These are phyloP conservation scores for Acanthurus lineatus DNA, from an alignment of 2,797 vertebrate species.

Conservation along the genomic window DNA sequence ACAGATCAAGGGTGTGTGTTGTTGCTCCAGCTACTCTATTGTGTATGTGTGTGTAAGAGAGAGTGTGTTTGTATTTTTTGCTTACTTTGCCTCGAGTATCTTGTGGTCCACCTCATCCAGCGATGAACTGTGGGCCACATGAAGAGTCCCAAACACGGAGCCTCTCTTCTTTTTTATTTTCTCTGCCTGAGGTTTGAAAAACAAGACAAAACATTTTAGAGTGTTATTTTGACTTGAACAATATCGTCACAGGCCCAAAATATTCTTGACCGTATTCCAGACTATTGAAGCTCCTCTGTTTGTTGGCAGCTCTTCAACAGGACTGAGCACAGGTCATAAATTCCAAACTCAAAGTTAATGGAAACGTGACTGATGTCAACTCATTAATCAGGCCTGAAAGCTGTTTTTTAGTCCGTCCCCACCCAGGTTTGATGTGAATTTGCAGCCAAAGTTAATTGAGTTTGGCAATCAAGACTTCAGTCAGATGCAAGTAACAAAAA, in stretches of 20 bases:
- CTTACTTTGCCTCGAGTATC: constrained; percentile 99
- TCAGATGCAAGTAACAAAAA: neutral
- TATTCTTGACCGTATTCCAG: too few species aligned
- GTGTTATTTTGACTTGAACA: neutral
- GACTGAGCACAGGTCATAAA: neutral
- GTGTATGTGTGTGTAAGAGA: neutral
- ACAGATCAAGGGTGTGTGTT: neutral
- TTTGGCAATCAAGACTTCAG: neutral
- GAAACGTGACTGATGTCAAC: neutral
- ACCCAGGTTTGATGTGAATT: neutral
- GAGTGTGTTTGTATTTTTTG: neutral
- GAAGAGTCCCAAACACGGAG: constrained; percentile 96
- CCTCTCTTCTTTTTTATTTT: constrained; percentile 98
- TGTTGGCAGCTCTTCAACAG: neutral
- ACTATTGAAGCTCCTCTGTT: neutral
- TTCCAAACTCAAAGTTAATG: neutral
- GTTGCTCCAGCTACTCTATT: too few species aligned
- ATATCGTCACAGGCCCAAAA: neutral
- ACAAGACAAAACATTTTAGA: neutral
- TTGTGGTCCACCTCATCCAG: constrained; percentile 99
- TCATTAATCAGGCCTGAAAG: constrained; percentile 6
- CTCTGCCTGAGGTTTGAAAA: constrained; percentile 89
- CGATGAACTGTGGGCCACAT: constrained; percentile 97
- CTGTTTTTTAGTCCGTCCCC: neutral
- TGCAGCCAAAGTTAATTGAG: neutral